Evolutionary conservation across 1,140 invertebrate species (phyloP).

Genomic region (Drosophila chauvacae): DNA sequence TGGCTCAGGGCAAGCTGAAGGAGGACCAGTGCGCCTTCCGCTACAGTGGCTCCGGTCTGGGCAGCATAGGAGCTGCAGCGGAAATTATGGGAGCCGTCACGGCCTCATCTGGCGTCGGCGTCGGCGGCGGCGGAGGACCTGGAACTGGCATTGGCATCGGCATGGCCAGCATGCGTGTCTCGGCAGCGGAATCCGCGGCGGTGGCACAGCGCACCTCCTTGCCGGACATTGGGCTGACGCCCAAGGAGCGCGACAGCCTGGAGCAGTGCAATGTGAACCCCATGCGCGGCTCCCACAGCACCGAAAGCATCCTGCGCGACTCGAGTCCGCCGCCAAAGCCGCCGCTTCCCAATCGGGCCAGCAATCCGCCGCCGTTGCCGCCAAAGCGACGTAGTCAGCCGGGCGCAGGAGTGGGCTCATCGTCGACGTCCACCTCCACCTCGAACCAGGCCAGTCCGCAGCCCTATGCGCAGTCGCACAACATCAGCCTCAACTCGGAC

Average conservation of each 20-base stretch:
- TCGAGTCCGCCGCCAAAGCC: slow-evolving; percentile 92
- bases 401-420: slow-evolving; percentile 56
- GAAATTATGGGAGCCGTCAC: slow-evolving; percentile 70
- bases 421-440: slow-evolving; percentile 42
- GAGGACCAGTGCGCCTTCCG: slow-evolving; percentile 84
- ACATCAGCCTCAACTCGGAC: slow-evolving; percentile 83
- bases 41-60: slow-evolving; percentile 52
- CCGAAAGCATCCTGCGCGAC: slow-evolving; percentile 87
- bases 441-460: slow-evolving; percentile 72
- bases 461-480: slow-evolving; percentile 67
- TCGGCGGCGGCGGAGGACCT: slow-evolving; percentile 7
- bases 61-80: slow-evolving; percentile 70
- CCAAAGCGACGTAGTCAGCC: slow-evolving; percentile 88
- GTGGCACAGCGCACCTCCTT: slow-evolving; percentile 86
- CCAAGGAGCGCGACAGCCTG: slow-evolving; percentile 85
- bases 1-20: slow-evolving; percentile 88
- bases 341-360: slow-evolving; percentile 88
- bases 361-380: slow-evolving; percentile 89
- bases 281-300: slow-evolving; percentile 90
- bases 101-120: slow-evolving; percentile 18
- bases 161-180: slow-evolving; percentile 35
- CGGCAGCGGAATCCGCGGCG: slow-evolving; percentile 64
- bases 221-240: slow-evolving; percentile 92
- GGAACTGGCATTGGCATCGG: slow-evolving; percentile 23
- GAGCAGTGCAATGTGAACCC: slow-evolving; percentile 85